phyloP scores from a whole-genome alignment of 2,113 vertebrate genomes.

The Apeltes quadracus region DNA sequence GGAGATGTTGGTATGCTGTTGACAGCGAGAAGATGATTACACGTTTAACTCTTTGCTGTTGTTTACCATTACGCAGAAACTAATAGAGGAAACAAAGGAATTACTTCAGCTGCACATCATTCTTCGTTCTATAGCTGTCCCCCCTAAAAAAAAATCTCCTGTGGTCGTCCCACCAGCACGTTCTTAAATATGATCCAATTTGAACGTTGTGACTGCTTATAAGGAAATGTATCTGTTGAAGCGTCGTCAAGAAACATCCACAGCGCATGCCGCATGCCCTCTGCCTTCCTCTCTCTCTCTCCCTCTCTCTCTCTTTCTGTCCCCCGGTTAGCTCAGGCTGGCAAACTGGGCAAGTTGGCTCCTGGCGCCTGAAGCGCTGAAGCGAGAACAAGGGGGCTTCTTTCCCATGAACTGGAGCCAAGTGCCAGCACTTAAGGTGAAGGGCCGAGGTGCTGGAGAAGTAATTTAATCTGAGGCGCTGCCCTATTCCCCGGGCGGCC shows the following conservation, averaged over 20 bases:
- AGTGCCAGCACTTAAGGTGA: conserved; percentile 81
- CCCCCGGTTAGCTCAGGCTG: conserved; percentile 58
- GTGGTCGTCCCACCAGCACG: not conserved
- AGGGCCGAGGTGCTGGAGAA: conserved; percentile 78
- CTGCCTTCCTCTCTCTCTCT: conserved; percentile 23
- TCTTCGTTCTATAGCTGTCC: conserved; percentile 7
- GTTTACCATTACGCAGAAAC: conserved; percentile 58
- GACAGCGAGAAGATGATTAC: conserved; percentile 73
- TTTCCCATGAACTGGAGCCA: conserved; percentile 78
- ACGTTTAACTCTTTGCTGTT: conserved; percentile 69
- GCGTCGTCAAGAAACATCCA: conserved; percentile 8
- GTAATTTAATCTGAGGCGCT: conserved; percentile 83
- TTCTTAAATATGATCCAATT: not conserved
- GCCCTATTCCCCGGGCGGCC: conserved; percentile 81
- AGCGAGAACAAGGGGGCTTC: conserved; percentile 68
- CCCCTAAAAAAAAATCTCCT: not conserved
- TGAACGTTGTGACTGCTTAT: conserved; percentile 8
- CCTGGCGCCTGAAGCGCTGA: conserved; percentile 60
- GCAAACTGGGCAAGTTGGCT: conserved; percentile 60
- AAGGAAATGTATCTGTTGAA: not conserved
- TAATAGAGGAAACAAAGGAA: conserved; percentile 49
- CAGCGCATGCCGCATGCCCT: conserved; percentile 11
- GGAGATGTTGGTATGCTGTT: conserved; percentile 55
- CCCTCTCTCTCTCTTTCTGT: conserved; percentile 2
- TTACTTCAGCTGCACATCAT: conserved; percentile 14